Percentiles rank a stretch among this genome's conserved stretches.
These are phyloP conservation scores for Mylabris phalerata DNA, from an alignment of 1,140 invertebrate species.

Conservation along the genomic window DNA sequence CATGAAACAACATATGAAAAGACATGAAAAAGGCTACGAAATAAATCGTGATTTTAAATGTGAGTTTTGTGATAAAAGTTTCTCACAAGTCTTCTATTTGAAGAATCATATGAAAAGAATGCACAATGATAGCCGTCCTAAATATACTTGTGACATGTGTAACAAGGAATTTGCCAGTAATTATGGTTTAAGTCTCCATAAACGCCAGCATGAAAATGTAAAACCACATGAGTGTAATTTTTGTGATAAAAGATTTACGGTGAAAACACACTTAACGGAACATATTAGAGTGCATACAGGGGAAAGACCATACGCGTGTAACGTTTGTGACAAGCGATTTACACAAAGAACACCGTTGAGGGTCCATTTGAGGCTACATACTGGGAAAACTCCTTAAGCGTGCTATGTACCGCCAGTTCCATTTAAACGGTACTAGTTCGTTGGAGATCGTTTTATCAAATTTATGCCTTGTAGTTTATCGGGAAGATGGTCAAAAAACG, in stretches of 20 bases:
- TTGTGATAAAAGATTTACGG: constrained; percentile 47
- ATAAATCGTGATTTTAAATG: constrained; percentile 43
- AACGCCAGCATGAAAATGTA: constrained; percentile 50
- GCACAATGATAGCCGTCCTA: constrained; percentile 5
- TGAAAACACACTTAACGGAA: constrained; percentile 47
- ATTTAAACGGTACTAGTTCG: no score
- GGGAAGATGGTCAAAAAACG: no score
- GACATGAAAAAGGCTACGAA: constrained; percentile 24
- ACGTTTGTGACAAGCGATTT: constrained; percentile 64
- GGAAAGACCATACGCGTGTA: constrained; percentile 56
- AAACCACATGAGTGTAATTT: constrained; percentile 46
- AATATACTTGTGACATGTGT: constrained; percentile 42
- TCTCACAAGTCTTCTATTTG: constrained; percentile 10
- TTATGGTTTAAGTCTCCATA: constrained; percentile 51
- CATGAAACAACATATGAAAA: constrained; percentile 27
- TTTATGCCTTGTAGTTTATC: no score
- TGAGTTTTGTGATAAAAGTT: constrained; percentile 36
- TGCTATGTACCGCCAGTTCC: no score
- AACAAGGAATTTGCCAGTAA: constrained; percentile 50
- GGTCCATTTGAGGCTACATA: constrained; percentile 68
- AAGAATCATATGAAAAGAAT: constrained; percentile 11
- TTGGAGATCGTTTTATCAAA: no score
- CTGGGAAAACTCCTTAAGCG: constrained; percentile 41
- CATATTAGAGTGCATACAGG: constrained; percentile 56
- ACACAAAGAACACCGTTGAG: constrained; percentile 68